These are phyloP conservation scores for Germaria angustata DNA, from an alignment of 2,888 invertebrate genomes.

Conservation along the genomic window DNA sequence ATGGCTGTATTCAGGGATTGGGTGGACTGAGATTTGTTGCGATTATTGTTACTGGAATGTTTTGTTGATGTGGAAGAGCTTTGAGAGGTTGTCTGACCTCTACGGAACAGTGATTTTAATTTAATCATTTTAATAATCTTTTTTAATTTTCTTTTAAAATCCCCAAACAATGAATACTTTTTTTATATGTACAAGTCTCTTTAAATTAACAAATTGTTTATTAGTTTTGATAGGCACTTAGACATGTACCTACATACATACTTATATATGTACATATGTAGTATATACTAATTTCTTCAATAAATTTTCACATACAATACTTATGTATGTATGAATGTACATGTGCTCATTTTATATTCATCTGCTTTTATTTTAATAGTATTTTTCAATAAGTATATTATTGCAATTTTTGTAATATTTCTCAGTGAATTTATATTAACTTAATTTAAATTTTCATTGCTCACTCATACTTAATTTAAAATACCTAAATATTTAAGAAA, in stretches of 20 bases:
- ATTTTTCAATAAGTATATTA: neutral
- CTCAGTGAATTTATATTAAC: neutral
- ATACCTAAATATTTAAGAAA: neutral
- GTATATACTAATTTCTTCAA: too few species aligned
- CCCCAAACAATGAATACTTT: slow-evolving; percentile 30
- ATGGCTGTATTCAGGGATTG: slow-evolving; percentile 75
- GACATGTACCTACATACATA: too few species aligned
- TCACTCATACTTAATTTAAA: neutral
- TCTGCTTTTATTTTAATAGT: neutral
- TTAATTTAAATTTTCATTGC: neutral
- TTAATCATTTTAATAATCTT: slow-evolving; percentile 86
- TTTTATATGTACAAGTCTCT: too few species aligned
- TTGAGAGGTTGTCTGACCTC: slow-evolving; percentile 85
- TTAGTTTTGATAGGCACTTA: too few species aligned
- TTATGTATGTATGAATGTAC: neutral
- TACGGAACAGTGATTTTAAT: slow-evolving; percentile 94
- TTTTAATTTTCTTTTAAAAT: neutral
- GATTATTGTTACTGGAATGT: slow-evolving; percentile 77
- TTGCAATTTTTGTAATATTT: neutral
- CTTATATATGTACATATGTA: too few species aligned
- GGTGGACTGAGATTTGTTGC: slow-evolving; percentile 76
- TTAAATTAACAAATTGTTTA: too few species aligned
- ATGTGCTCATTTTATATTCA: neutral
- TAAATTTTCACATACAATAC: too few species aligned
- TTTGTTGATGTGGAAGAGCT: slow-evolving; percentile 72